A percentile compares a stretch with the other conserved stretches of the same genome.
Evolutionary conservation across 2,888 invertebrate species (phyloP).

Genomic region (Epirrhoe tristata): DNA sequence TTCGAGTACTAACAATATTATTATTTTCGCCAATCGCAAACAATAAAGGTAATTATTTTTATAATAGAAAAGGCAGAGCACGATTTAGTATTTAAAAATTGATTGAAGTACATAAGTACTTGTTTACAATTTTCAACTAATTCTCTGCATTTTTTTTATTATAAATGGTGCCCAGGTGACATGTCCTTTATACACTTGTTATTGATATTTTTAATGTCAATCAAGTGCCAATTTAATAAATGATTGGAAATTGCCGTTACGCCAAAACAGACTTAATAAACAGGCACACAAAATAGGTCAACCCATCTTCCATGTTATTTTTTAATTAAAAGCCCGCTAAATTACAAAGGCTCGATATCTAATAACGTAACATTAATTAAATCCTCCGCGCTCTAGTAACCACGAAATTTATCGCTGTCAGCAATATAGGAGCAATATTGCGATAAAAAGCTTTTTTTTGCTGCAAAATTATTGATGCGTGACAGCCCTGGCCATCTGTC

Average conservation of each 20-base stretch:
- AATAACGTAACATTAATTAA: conserved; percentile 49
- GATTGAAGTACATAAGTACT: no score
- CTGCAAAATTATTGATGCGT: conserved; percentile 45
- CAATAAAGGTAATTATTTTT: no score
- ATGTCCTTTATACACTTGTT: no score
- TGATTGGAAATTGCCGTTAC: neutral
- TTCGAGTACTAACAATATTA: no score
- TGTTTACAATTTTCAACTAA: no score
- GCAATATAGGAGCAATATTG: conserved; percentile 41
- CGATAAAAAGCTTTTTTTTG: conserved; percentile 41
- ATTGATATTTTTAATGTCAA: neutral
- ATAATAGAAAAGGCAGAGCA: no score
- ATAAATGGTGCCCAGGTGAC: no score
- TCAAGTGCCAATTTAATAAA: neutral
- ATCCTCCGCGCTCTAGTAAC: conserved; percentile 46
- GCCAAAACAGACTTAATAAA: conserved; percentile 3
- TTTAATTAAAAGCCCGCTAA: conserved; percentile 43
- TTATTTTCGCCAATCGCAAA: no score
- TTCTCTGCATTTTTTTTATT: no score
- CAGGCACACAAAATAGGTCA: conserved; percentile 27
- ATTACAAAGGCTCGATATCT: conserved; percentile 44
- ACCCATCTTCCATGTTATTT: conserved; percentile 37
- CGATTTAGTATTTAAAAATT: no score
- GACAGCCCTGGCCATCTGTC: conserved; percentile 66
- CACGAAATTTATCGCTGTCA: conserved; percentile 42